A percentile compares a stretch with the other conserved stretches of the same genome.
Evolutionary conservation across 2,888 invertebrate genomes (phyloP).

Genomic region (Callyntrura sp.): DNA sequence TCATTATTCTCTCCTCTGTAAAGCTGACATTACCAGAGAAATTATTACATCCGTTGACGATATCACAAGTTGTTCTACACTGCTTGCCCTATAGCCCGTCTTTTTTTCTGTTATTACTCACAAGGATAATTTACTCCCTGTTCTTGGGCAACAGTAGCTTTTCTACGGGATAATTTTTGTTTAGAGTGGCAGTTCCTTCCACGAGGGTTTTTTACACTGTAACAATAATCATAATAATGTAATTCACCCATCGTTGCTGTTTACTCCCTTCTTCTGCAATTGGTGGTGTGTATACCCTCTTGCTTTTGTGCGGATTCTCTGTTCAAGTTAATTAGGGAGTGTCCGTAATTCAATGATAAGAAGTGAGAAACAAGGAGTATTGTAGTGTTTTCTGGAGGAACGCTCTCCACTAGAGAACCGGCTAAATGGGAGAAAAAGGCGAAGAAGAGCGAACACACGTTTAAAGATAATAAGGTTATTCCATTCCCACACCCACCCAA

Average conservation of each 20-base stretch:
- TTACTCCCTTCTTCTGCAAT: neutral
- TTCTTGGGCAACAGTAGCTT: neutral
- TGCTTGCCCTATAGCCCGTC: no score
- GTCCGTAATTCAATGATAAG: slow-evolving; percentile 61
- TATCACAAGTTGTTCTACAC: neutral
- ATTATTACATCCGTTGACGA: slow-evolving; percentile 70
- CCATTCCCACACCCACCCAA: slow-evolving; percentile 61
- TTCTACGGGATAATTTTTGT: slow-evolving; percentile 2
- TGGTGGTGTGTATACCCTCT: slow-evolving; percentile 2
- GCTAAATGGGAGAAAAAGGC: neutral
- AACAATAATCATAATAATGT: slow-evolving; percentile 37
- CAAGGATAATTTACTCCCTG: slow-evolving; percentile 12
- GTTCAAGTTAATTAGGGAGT: slow-evolving; percentile 62
- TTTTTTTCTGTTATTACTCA: slow-evolving; percentile 5
- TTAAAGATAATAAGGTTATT: slow-evolving; percentile 64
- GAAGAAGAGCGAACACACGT: slow-evolving; percentile 33
- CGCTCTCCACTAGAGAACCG: slow-evolving; percentile 11
- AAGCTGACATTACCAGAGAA: slow-evolving; percentile 59
- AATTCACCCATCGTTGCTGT: slow-evolving; percentile 35
- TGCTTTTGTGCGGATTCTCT: no score
- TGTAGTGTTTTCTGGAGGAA: neutral
- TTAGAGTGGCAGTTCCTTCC: slow-evolving; percentile 7
- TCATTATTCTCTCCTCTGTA: slow-evolving; percentile 2
- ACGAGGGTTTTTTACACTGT: neutral
- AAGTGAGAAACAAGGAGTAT: slow-evolving; percentile 67